Conservation (phyloP, 2,113 vertebrate genomes). For the Vulpes lagopus region DNA sequence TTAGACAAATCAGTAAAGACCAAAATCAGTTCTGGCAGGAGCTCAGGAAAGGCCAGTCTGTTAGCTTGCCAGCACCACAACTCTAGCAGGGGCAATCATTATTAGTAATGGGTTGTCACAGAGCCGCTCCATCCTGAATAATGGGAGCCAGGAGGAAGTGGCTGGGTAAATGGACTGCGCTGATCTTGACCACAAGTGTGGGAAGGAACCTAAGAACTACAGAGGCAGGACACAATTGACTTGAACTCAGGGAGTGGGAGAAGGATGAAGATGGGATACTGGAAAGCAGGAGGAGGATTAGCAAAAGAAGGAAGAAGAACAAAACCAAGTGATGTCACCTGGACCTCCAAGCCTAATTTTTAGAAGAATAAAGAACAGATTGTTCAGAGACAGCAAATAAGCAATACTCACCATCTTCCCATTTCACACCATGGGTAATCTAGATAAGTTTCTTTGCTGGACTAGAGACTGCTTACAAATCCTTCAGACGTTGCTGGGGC, state of each 20-base stretch:
- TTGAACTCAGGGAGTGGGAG: neutral
- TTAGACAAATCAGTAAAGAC: slow-evolving; percentile 26
- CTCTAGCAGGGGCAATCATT: neutral
- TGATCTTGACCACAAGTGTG: neutral
- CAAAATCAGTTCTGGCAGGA: neutral
- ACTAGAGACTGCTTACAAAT: neutral
- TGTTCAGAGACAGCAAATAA: neutral
- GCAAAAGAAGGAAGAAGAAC: neutral
- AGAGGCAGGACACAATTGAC: neutral
- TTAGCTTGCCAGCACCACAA: neutral
- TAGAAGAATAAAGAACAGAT: neutral
- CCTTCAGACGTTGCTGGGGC: neutral
- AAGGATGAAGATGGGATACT: neutral
- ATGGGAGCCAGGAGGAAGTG: neutral
- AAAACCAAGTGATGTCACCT: neutral
- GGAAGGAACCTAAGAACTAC: neutral
- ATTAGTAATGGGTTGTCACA: neutral
- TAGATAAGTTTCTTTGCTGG: neutral
- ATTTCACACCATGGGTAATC: neutral
- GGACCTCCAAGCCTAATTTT: neutral
- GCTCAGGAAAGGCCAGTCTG: neutral
- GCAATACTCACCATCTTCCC: neutral
- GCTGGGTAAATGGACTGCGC: neutral
- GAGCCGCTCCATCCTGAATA: neutral
- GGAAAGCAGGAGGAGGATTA: neutral